These are phyloP conservation scores for Cryptoblepharus egeriae DNA, from an alignment of 2,797 vertebrate genomes.

Conservation along the genomic window DNA sequence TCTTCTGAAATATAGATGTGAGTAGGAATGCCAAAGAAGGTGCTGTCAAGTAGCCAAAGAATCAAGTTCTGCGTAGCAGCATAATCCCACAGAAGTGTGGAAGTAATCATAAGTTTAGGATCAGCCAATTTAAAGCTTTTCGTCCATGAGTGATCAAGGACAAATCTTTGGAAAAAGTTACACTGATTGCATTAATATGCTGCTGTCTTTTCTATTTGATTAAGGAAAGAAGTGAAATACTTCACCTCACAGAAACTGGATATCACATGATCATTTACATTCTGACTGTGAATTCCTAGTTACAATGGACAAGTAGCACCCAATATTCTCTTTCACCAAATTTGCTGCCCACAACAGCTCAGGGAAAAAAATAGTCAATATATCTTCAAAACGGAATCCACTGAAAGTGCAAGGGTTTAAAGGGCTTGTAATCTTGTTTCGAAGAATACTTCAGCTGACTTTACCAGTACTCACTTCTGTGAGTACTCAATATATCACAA, in stretches of 20 bases:
- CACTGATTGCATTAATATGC: neutral
- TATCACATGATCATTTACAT: neutral
- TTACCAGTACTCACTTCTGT: too few relatives aligned
- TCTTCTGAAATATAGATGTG: neutral
- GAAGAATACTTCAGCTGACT: too few relatives aligned
- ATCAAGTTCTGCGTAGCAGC: neutral
- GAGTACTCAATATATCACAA: neutral
- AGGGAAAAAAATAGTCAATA: neutral
- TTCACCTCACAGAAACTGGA: neutral
- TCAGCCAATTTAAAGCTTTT: slow-evolving; percentile 2
- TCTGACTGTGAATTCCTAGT: neutral
- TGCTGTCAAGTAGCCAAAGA: neutral
- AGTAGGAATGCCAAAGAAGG: neutral
- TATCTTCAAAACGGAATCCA: neutral
- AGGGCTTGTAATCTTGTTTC: too few relatives aligned
- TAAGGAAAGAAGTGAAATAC: neutral
- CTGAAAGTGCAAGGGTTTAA: too few relatives aligned
- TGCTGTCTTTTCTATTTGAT: slow-evolving; percentile 2
- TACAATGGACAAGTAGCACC: neutral
- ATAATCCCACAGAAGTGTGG: slow-evolving; percentile 1
- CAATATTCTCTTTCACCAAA: neutral
- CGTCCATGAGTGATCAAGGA: slow-evolving; percentile 6
- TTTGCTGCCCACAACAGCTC: neutral
- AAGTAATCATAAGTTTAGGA: slow-evolving; percentile 20
- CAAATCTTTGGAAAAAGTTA: slow-evolving; percentile 14